Evolutionary conservation across 2,888 invertebrate genomes (phyloP), one percentile per base, ranked within the genome.

Genomic region (Oscheius sp.): DNA sequence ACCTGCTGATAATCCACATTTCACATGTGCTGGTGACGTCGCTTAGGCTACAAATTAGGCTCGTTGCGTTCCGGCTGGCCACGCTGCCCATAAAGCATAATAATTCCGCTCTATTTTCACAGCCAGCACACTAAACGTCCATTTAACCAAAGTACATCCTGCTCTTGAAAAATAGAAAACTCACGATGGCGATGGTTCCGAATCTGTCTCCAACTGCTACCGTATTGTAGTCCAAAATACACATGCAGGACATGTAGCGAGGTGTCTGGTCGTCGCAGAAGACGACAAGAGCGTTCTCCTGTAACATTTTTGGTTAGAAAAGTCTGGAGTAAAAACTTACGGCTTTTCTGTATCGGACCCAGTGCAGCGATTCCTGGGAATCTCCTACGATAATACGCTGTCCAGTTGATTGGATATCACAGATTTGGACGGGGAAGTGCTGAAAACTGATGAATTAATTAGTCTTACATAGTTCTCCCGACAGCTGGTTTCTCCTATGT

Each of bases 231-330:
- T 99, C 99, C 65, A 99, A 91, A 70, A 97, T 92, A 79, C 94
- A 94, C 2, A 94, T 94, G 65, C 94, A 94, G 0, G 97, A 96
- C 50, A 97, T 94, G 95, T 96, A 99, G 82, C 95, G 93, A 0
- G 98, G 99, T 90, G 95, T 94, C 0, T 96, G 96, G 89, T 99
- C 99, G 89, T 99, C 99, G 1, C 97, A 96, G 90, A 99, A 99
- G 72, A 99, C 94, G 37, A 98, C 96, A 76, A 99, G 91, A 88
- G 98, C 97, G 90, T 99, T 99, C 90, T 99, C 99, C 88, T 88
- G 78, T 9, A 87, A 87, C 50, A 53, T 33, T 63, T 29, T 66
- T 33, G 32, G 4, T 42, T 33, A 50, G 35, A 29, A 48, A 9
- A 29, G n/a, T 29, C 42, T n/a, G 13, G 5, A 21, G 21, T 2